Evolutionary conservation across 1,140 invertebrate species (phyloP), one percentile per base, ranked within the genome.

Genomic region (Anthonomus grandis): DNA sequence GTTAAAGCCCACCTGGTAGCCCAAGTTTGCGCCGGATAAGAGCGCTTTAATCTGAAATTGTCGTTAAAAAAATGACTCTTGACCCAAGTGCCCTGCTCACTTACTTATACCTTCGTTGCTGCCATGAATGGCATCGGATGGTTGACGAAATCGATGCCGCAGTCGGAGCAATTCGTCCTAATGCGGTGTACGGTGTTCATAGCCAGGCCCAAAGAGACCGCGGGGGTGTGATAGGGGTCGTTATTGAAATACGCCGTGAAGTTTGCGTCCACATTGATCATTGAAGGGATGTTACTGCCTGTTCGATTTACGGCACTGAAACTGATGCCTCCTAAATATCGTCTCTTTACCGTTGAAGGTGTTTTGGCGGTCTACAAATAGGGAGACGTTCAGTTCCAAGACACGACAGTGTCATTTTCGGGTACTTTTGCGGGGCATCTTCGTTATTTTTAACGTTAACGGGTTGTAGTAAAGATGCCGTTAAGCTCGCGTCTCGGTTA

Each of bases 141-240:
- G 68, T 89, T 90, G 3, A 75, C 74, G 2, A 87, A 79, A 2
- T 70, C 71, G 31, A 94, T 83, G 1, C 70, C 62, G 53, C 72
- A 70, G 10, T 68, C 64, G 51, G 13, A 18, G 17, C 57, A 57
- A 34, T 65, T 41, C 22, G 73, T 74, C 34, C 65, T 4, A 86
- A 69, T 27, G 31, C 44, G 25, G 24, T 70, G 63, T 6, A 71
- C 60, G 0, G 63, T 36, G 41, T 71, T 68, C 39, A 70, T 44
- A 2, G 64, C 39, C 8, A 69, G 53, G 12, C 57, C 59, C 13
- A 71, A 31, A 15, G 67, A 49, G 27, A 72, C 46, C 8, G 56
- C 66, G 0, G 84, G 78, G 25, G 85, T 79, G 69, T 91, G 89
- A 67, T 82, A 84, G 0, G 87, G 79, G 52, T 83, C 81, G 64